A percentile compares a stretch with the other conserved stretches of the same genome.
Evolutionary conservation across 2,888 invertebrate genomes (phyloP).

Genomic region (Dione juno): DNA sequence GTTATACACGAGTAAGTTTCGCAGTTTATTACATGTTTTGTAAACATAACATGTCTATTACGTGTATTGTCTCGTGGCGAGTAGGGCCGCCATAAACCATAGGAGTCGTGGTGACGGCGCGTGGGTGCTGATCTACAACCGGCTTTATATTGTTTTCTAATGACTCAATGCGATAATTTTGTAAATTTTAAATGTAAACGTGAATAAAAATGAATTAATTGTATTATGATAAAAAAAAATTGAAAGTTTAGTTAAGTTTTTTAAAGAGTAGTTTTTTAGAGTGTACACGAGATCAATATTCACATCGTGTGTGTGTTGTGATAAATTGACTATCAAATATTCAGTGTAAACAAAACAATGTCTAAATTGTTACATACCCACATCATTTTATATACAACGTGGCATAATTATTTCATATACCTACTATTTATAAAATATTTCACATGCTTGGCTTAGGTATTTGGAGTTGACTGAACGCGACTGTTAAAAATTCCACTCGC

Average conservation of each 20-base stretch:
- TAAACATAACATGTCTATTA: conserved; percentile 54
- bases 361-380: too few relatives aligned
- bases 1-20: conserved; percentile 31
- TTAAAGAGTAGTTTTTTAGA: too few relatives aligned
- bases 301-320: too few relatives aligned
- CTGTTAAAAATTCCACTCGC: neutral
- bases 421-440: neutral
- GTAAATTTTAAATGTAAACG: conserved; percentile 29
- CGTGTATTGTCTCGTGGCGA: conserved; percentile 57
- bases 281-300: too few relatives aligned
- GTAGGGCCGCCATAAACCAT: conserved; percentile 71
- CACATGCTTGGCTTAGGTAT: neutral
- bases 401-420: too few relatives aligned
- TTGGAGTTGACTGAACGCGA: neutral
- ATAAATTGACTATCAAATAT: too few relatives aligned
- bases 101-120: conserved; percentile 67
- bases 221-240: too few relatives aligned
- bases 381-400: too few relatives aligned
- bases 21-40: conserved; percentile 42
- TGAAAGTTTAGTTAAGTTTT: too few relatives aligned
- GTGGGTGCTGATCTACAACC: conserved; percentile 74
- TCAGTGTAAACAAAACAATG: too few relatives aligned
- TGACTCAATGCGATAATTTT: conserved; percentile 64
- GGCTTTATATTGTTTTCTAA: conserved; percentile 76
- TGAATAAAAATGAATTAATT: conserved; percentile 7